phyloP scores from a whole-genome alignment of 2,113 vertebrate genomes.

The Procavia capensis region DNA sequence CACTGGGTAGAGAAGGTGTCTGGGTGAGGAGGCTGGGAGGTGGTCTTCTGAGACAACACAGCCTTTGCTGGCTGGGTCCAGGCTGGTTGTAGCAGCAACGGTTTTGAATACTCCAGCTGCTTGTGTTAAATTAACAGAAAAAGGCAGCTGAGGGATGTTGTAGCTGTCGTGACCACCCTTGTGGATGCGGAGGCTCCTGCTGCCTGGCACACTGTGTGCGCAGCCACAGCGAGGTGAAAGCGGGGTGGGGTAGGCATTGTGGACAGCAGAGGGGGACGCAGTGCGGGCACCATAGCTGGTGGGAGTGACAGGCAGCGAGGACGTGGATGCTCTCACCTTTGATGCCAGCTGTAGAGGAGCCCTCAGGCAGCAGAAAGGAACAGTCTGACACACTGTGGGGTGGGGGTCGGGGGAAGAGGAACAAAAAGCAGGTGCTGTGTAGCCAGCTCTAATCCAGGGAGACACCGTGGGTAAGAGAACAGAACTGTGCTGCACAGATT shows the following conservation, averaged over 20 bases:
- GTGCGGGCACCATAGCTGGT: accelerated
- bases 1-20: neutral
- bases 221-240: neutral
- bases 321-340: neutral
- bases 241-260: neutral
- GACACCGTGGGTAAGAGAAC: neutral
- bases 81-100: neutral
- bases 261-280: neutral
- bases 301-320: neutral
- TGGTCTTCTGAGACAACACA: neutral
- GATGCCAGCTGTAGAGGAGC: neutral
- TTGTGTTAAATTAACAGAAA: neutral
- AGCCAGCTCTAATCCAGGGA: no score
- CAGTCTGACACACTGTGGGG: neutral
- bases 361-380: neutral
- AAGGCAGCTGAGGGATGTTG: neutral
- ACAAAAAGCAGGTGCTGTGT: no score
- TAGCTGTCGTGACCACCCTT: neutral
- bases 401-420: no score
- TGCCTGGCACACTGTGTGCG: neutral
- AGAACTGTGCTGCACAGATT: neutral
- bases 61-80: neutral
- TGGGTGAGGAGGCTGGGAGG: neutral
- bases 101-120: neutral
- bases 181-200: neutral